phyloP scores from a whole-genome alignment of 2,797 vertebrate species.

The Acanthornis magna region DNA sequence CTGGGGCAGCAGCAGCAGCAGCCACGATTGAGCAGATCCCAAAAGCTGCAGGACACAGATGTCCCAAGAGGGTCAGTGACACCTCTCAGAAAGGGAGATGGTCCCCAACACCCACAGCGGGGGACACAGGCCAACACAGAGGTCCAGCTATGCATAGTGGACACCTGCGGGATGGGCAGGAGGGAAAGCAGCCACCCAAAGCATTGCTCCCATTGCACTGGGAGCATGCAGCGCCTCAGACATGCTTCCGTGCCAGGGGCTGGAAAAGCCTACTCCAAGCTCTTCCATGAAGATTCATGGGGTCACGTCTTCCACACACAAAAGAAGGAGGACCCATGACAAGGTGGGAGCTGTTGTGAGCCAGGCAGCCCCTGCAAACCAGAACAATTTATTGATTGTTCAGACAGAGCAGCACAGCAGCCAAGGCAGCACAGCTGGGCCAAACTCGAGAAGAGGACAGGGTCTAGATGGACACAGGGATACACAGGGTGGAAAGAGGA shows the following conservation, averaged over 20 bases:
- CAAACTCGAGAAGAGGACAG: background rate
- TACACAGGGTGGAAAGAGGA: background rate
- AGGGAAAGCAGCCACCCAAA: background rate
- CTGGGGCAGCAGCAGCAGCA: background rate
- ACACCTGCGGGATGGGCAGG: background rate
- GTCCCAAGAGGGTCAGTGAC: background rate
- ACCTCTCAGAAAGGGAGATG: background rate
- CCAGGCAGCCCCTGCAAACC: background rate
- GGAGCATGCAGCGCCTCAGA: background rate
- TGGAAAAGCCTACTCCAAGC: background rate
- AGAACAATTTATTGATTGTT: conserved; percentile 12
- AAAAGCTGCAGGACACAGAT: background rate
- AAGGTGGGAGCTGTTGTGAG: background rate
- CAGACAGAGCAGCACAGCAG: background rate
- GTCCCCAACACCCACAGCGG: background rate
- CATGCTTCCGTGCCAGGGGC: background rate
- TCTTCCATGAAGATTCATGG: background rate
- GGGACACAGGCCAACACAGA: background rate
- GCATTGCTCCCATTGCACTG: background rate
- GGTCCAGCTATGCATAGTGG: too few relatives aligned
- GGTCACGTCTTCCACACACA: background rate
- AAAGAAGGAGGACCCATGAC: background rate
- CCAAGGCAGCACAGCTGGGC: background rate
- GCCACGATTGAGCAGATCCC: background rate
- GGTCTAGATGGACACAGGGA: background rate